Conservation (phyloP, 2,113 vertebrate genomes). For the Bufo gargarizans region DNA sequence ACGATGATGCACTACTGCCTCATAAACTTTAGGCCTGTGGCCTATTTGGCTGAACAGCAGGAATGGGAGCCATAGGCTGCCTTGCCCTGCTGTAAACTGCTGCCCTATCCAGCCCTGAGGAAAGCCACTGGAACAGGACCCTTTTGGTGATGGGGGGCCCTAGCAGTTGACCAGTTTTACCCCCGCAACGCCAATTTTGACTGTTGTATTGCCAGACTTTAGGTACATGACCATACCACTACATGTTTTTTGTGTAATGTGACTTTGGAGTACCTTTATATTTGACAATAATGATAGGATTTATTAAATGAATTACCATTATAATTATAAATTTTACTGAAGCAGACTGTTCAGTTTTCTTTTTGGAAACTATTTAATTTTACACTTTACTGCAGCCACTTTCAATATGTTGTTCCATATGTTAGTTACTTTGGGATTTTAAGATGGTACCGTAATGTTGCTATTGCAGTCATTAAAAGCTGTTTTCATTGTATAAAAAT, state of each 20-base stretch:
- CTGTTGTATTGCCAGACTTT: not conserved
- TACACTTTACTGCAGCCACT: constrained; percentile 31
- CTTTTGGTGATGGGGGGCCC: no score
- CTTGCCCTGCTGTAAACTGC: no score
- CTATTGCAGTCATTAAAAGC: constrained; percentile 39
- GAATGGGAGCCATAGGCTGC: no score
- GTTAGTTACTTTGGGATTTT: constrained; percentile 43
- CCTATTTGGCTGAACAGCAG: no score
- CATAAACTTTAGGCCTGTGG: no score
- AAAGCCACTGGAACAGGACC: no score
- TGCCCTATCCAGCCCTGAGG: no score
- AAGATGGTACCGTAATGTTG: constrained; percentile 21
- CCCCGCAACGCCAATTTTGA: not conserved
- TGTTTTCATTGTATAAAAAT: constrained; percentile 41
- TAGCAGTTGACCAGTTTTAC: no score
- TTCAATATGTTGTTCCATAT: constrained; percentile 56
- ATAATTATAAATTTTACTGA: constrained; percentile 11
- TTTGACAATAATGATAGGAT: not conserved
- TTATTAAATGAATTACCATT: not conserved
- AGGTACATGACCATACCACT: not conserved
- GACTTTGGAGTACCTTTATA: not conserved
- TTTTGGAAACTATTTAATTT: constrained; percentile 46
- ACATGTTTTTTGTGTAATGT: not conserved
- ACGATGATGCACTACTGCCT: no score
- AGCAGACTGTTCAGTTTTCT: constrained; percentile 5